phyloP scores from a whole-genome alignment of 2,797 vertebrate species.

The Chelon auratus region DNA sequence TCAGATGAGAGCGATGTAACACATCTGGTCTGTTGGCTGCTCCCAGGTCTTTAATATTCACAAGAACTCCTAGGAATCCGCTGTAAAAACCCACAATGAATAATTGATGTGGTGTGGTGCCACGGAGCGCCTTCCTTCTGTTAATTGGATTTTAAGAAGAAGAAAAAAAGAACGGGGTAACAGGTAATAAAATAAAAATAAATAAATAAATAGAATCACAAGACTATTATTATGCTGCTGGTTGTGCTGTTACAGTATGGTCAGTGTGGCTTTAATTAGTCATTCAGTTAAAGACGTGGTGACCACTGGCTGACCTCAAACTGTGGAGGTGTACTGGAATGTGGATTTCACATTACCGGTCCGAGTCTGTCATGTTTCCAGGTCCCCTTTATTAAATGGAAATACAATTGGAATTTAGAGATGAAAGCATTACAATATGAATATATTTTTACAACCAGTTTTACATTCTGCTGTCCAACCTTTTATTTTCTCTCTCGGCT shows the following conservation, averaged over 20 bases:
- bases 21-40: constrained; percentile 78
- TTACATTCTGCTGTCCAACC: background rate
- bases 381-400: background rate
- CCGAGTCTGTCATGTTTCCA: background rate
- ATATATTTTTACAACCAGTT: background rate
- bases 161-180: constrained; percentile 63
- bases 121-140: constrained; percentile 79
- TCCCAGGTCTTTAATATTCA: constrained; percentile 81
- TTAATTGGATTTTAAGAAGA: constrained; percentile 80
- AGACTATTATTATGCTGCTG: constrained; percentile 59
- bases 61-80: constrained; percentile 78
- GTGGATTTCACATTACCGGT: background rate
- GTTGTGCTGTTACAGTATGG: constrained; percentile 38
- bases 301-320: constrained; percentile 42
- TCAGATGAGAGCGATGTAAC: constrained; percentile 76
- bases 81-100: constrained; percentile 80
- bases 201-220: constrained; percentile 30
- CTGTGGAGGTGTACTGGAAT: constrained; percentile 5
- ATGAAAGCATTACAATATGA: background rate
- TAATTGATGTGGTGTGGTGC: constrained; percentile 81
- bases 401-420: background rate
- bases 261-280: constrained; percentile 42
- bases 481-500: background rate
- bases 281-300: constrained; percentile 56
- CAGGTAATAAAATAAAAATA: constrained; percentile 48